Evolutionary conservation across 2,113 vertebrate species (phyloP), one percentile per base, ranked within the genome.

Genomic region (Recurvirostra avosetta): DNA sequence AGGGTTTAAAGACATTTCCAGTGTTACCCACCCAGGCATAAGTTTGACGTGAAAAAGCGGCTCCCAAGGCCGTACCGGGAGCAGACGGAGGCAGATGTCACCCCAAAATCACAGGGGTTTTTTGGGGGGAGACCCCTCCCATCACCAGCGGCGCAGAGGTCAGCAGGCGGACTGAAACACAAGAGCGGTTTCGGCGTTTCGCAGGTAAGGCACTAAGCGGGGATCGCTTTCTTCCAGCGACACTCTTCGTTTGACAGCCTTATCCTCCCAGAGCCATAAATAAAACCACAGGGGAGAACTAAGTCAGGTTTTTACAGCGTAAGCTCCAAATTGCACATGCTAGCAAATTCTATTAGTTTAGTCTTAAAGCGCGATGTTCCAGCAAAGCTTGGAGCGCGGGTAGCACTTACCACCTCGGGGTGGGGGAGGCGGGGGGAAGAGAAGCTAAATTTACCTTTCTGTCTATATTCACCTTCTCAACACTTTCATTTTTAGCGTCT

Each of bases 371-470:
- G 30, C 53, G 52, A 66, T 30, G 55, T 75, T 94, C 94, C 95
- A 77, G 95, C 67, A 85, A 92, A 91, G 94, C 94, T 86, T 32
- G 77, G 87, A 52, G 86, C 20, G 5, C 9, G 40, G 93, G 94
- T 65, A 47, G 92, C 72, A 27, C 97, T 95, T 67, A 71, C 18
- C 90, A 79, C 74, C 73, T 47, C 55, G n/a, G 71, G 92, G 90
- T 75, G 92, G 90, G n/a, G n/a, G n/a, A n/a, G 71, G 92, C 88
- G 26, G 36, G 80, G 77, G 25, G 12, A 30, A 76, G 67, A 80
- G 86, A 19, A 43, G 27, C 91, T 95, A 68, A 95, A 96, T 95
- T 97, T 95, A 74, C 94, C 92, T 95, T 96, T 92, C 96, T 86
- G 95, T 84, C 94, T 86, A 75, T 74, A 86, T 86, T 70, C 94